These are phyloP conservation scores for Schizothorax lantsangensis DNA, from an alignment of 2,797 vertebrate species.

Conservation along the genomic window DNA sequence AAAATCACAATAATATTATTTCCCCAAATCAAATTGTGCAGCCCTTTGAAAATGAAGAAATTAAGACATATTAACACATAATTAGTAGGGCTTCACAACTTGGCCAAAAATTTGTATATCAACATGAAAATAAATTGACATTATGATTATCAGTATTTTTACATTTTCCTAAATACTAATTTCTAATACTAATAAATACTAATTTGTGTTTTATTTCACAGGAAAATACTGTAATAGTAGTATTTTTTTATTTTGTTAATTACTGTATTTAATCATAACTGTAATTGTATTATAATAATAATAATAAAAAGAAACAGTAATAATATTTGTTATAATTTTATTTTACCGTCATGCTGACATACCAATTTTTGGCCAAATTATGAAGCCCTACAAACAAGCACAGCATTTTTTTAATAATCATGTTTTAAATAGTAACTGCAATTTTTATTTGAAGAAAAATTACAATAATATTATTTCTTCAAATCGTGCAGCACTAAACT, in stretches of 20 bases:
- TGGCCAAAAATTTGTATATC: too few relatives aligned
- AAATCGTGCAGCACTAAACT: neutral
- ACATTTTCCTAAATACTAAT: too few relatives aligned
- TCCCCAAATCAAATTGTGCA: neutral
- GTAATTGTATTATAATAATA: neutral
- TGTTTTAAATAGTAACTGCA: neutral
- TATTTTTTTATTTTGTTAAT: too few relatives aligned
- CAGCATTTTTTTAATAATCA: neutral
- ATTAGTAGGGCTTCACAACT: too few relatives aligned
- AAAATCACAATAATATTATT: neutral
- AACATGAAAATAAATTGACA: too few relatives aligned
- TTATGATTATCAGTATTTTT: too few relatives aligned
- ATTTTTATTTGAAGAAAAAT: neutral
- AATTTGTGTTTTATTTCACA: too few relatives aligned
- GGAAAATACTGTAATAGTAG: too few relatives aligned
- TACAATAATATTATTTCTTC: neutral
- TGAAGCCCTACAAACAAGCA: neutral
- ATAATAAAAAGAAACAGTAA: neutral
- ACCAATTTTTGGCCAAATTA: neutral
- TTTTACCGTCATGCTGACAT: neutral
- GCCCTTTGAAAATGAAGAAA: too few relatives aligned
- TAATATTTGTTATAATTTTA: neutral
- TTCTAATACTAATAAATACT: too few relatives aligned
- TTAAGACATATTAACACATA: too few relatives aligned
- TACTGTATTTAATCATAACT: too few relatives aligned